phyloP scores from a whole-genome alignment of 2,888 invertebrate species.

The Amitus sp. region DNA sequence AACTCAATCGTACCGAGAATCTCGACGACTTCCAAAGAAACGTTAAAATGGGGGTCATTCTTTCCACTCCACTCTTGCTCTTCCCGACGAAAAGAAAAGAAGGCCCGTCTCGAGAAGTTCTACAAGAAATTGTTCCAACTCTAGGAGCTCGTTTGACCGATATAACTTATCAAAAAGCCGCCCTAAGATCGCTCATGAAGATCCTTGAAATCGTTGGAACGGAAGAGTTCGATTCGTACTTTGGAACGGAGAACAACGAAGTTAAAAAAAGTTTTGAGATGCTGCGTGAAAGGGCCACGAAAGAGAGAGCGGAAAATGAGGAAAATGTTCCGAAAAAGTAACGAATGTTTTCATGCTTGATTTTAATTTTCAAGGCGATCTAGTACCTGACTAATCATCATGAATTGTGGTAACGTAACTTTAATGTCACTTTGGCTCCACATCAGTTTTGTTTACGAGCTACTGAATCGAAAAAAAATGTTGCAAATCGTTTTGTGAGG shows the following conservation, averaged over 20 bases:
- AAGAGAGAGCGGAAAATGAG: background rate
- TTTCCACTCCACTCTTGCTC: constrained; percentile 62
- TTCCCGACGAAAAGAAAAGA: constrained; percentile 55
- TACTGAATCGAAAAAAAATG: no score
- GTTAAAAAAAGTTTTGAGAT: constrained; percentile 70
- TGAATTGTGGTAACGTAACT: no score
- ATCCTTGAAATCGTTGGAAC: constrained; percentile 76
- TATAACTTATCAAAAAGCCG: constrained; percentile 71
- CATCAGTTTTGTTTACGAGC: no score
- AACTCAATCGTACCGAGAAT: constrained; percentile 48
- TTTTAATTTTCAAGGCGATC: no score
- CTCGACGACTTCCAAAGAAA: constrained; percentile 61
- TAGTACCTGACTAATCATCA: no score
- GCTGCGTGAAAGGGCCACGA: constrained; percentile 51
- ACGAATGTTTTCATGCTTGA: background rate
- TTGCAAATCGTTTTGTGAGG: no score
- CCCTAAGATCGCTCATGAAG: constrained; percentile 76
- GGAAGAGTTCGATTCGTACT: constrained; percentile 72
- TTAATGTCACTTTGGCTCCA: no score
- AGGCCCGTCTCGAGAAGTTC: constrained; percentile 46
- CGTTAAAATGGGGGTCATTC: constrained; percentile 61
- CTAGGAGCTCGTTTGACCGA: constrained; percentile 66
- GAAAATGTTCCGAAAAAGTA: constrained; percentile 13
- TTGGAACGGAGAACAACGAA: constrained; percentile 64
- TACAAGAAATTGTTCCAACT: constrained; percentile 57